Evolutionary conservation across 2,113 vertebrate species (phyloP).

Genomic region (Nibea coibor): DNA sequence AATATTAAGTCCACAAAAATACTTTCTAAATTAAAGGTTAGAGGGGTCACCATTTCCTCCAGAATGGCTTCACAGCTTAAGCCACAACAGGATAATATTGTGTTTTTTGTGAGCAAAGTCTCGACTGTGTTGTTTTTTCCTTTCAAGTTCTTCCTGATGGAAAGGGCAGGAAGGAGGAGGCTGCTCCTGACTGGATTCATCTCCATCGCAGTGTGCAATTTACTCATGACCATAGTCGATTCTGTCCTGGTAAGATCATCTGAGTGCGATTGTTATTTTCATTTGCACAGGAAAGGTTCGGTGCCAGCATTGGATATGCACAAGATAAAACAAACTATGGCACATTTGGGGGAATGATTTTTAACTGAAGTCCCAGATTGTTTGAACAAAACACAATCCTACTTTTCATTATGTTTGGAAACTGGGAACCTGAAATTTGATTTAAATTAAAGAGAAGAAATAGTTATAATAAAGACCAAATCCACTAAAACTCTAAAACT

Average conservation of each 20-base stretch:
- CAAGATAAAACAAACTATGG: not conserved
- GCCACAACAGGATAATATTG: slow-evolving; percentile 23
- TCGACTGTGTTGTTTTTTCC: slow-evolving; percentile 18
- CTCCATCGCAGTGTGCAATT: slow-evolving; percentile 74
- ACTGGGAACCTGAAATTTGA: not conserved
- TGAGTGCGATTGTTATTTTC: not conserved
- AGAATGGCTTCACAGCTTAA: slow-evolving; percentile 16
- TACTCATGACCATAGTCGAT: slow-evolving; percentile 82
- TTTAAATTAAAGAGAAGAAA: not conserved
- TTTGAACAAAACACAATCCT: not conserved
- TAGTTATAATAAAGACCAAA: no score
- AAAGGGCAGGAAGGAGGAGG: slow-evolving; percentile 70
- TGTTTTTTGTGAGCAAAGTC: not conserved
- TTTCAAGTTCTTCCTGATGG: slow-evolving; percentile 79
- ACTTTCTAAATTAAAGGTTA: not conserved
- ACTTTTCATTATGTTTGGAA: not conserved
- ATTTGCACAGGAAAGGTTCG: no score
- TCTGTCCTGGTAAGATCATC: slow-evolving; percentile 77
- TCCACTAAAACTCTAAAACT: no score
- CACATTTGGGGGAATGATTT: not conserved
- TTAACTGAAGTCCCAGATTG: not conserved
- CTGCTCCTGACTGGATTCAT: slow-evolving; percentile 79
- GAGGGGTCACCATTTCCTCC: not conserved
- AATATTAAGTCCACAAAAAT: not conserved
- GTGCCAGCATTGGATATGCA: no score